phyloP scores from a whole-genome alignment of 2,797 vertebrate species.

The Neosilurus hyrtlii region DNA sequence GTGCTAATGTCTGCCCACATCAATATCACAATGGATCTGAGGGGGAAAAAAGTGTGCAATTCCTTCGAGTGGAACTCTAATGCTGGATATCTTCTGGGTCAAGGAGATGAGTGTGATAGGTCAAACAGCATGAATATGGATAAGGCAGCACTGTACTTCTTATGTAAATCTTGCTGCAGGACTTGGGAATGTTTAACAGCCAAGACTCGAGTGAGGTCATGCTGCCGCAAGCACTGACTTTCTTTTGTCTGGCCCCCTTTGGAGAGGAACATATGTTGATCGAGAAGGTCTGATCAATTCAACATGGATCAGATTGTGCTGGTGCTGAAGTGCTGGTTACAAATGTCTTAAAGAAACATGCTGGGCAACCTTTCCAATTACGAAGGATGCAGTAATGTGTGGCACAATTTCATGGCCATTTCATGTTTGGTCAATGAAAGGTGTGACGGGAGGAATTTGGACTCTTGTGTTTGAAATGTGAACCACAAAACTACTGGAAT shows the following conservation, averaged over 20 bases:
- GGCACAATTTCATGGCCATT: background rate
- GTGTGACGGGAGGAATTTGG: background rate
- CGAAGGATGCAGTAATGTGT: background rate
- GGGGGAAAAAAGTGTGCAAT: slow-evolving; percentile 23
- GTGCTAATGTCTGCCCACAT: slow-evolving; percentile 19
- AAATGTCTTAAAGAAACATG: background rate
- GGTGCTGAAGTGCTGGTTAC: background rate
- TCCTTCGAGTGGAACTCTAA: slow-evolving; percentile 30
- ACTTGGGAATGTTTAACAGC: slow-evolving; percentile 43
- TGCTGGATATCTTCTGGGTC: slow-evolving; percentile 42
- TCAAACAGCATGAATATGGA: slow-evolving; percentile 53
- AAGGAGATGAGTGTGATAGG: slow-evolving; percentile 46
- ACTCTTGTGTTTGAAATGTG: background rate
- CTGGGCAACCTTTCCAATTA: background rate
- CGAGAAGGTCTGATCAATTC: slow-evolving; percentile 32
- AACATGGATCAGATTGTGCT: slow-evolving; percentile 14
- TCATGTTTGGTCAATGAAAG: background rate
- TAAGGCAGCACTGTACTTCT: slow-evolving; percentile 37
- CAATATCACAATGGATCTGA: slow-evolving; percentile 23
- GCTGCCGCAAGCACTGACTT: slow-evolving; percentile 47
- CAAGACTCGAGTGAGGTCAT: slow-evolving; percentile 50
- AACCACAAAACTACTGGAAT: background rate
- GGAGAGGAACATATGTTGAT: slow-evolving; percentile 50
- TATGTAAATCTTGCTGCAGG: slow-evolving; percentile 51
- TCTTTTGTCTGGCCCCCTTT: slow-evolving; percentile 41